phyloP scores from a whole-genome alignment of 1,140 invertebrate species.

The Elysia chlorotica region DNA sequence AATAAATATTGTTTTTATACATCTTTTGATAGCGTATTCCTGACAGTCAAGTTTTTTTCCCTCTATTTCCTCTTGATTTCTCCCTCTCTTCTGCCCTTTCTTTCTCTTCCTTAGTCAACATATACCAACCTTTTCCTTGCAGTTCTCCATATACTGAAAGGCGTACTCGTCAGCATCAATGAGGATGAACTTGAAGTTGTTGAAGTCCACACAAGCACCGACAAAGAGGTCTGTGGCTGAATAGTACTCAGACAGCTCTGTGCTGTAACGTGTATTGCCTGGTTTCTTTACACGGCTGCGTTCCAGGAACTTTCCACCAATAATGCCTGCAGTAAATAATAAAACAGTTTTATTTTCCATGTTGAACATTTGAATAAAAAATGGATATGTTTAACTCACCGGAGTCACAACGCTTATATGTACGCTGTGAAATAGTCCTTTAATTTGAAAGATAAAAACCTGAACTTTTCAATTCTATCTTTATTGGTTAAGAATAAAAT shows the following conservation, averaged over 20 bases:
- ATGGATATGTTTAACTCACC: no score
- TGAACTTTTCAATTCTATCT: no score
- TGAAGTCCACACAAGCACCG: constrained; percentile 75
- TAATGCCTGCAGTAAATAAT: constrained; percentile 60
- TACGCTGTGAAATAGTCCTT: no score
- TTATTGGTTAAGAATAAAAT: no score
- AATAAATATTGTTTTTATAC: no score
- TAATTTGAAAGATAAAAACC: no score
- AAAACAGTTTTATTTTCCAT: neutral
- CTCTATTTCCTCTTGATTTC: neutral
- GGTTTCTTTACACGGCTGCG: constrained; percentile 74
- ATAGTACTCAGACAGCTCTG: constrained; percentile 73
- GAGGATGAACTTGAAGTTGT: constrained; percentile 78
- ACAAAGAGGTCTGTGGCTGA: constrained; percentile 79
- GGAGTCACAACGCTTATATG: no score
- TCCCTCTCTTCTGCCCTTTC: constrained; percentile 3
- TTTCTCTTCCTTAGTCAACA: neutral
- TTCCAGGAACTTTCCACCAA: constrained; percentile 73
- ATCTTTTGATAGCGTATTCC: no score
- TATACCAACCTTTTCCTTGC: constrained; percentile 54
- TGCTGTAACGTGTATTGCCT: constrained; percentile 67
- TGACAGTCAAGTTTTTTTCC: no score
- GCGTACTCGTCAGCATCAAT: constrained; percentile 84
- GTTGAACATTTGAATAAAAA: no score
- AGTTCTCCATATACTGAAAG: constrained; percentile 83